Conservation (phyloP, 1,140 invertebrate species). For the Bradysia coprophila region DNA sequence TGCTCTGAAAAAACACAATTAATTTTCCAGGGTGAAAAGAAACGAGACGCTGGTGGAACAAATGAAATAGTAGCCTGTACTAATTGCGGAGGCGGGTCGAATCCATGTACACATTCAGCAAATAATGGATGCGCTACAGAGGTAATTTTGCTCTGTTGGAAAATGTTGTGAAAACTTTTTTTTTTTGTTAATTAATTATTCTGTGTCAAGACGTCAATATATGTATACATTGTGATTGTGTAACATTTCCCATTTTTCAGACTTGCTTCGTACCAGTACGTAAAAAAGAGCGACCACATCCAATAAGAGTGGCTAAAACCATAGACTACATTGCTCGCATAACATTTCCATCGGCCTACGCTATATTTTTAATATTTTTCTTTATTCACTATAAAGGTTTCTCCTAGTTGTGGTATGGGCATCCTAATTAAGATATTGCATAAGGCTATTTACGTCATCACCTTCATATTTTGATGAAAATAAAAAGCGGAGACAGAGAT, state of each 20-base stretch:
- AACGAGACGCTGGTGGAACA: conserved; percentile 46
- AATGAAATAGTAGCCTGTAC: conserved; percentile 67
- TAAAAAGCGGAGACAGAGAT: too few species aligned
- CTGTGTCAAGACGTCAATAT: too few species aligned
- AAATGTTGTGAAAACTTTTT: neutral
- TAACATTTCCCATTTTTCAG: conserved; percentile 24
- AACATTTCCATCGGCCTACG: conserved; percentile 79
- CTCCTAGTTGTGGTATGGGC: too few species aligned
- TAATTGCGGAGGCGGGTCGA: conserved; percentile 49
- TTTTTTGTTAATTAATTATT: too few species aligned
- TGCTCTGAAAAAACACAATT: conserved; percentile 3
- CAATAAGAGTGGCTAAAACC: conserved; percentile 79
- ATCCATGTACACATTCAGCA: conserved; percentile 65
- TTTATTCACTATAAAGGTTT: conserved; percentile 77
- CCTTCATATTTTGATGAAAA: too few species aligned
- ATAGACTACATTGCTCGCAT: conserved; percentile 87
- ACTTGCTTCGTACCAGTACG: conserved; percentile 57
- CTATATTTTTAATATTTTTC: conserved; percentile 84
- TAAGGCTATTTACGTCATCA: too few species aligned
- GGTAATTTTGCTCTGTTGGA: conserved; percentile 33
- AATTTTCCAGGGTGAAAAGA: conserved; percentile 52
- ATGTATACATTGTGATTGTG: too few species aligned
- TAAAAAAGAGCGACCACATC: conserved; percentile 77
- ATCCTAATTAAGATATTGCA: too few species aligned
- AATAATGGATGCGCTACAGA: conserved; percentile 69